phyloP scores from a whole-genome alignment of 2,888 invertebrate genomes.

The Drosophila lutescens region DNA sequence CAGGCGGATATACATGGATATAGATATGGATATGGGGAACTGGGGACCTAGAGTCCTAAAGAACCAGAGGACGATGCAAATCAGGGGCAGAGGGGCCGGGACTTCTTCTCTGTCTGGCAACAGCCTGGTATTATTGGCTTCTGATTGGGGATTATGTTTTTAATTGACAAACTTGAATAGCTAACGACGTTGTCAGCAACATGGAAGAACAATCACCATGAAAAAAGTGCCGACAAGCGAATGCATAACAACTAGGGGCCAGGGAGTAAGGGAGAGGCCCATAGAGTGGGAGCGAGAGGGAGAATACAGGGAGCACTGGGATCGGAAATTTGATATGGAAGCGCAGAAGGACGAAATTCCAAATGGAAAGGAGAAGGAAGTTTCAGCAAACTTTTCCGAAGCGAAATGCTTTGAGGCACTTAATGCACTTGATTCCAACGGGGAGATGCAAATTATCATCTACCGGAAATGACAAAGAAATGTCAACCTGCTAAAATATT shows the following conservation, averaged over 20 bases:
- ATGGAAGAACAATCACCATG: constrained; percentile 57
- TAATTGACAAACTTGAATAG: constrained; percentile 80
- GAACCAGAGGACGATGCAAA: neutral
- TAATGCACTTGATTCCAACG: constrained; percentile 28
- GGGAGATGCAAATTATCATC: constrained; percentile 22
- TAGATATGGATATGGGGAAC: constrained; percentile 8
- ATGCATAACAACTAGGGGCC: constrained; percentile 69
- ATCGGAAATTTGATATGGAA: constrained; percentile 30
- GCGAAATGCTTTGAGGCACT: constrained; percentile 36
- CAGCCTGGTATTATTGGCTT: constrained; percentile 75
- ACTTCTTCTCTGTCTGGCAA: constrained; percentile 29
- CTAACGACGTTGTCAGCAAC: constrained; percentile 77
- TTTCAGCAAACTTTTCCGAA: constrained; percentile 10
- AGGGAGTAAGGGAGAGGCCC: neutral
- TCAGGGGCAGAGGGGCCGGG: constrained; percentile 1
- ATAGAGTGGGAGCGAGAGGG: neutral
- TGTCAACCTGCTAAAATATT: neutral
- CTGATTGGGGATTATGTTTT: constrained; percentile 80
- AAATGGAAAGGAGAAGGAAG: neutral
- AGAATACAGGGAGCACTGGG: neutral
- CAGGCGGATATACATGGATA: neutral
- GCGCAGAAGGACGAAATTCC: constrained; percentile 18
- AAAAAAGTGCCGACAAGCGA: constrained; percentile 73
- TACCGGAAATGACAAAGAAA: constrained; percentile 6
- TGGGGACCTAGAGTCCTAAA: neutral